Base-by-base conservation (phyloP, 2,888 invertebrate species). In the Andrena camellia region DNA sequence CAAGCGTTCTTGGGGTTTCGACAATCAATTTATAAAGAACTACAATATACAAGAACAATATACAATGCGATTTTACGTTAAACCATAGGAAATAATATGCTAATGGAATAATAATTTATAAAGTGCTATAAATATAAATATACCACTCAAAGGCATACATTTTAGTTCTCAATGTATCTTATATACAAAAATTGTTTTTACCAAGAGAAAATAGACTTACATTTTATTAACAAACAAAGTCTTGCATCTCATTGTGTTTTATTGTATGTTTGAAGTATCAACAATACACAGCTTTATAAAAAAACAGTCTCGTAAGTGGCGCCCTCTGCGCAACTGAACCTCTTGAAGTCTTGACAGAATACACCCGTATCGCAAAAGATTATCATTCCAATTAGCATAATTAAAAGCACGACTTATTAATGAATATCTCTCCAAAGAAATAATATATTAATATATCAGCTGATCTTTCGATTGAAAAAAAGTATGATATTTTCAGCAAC, bases 291-390 rank as follows among this genome's bases (percentile, higher is more conserved):
- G 35, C 42, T 29, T 35, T 33, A 59, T 7, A n/a, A 59, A 26
- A 17, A 23, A 57, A 42, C 6, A 50, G 8, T 26, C n/a, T n/a
- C 42, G 57, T n/a, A 60, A 31, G 71, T 71, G 71, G 29, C 62
- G 71, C 71, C 71, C 31, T 62, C 71, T 71, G 50, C 35, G 20
- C 7, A 17, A 42, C 13, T 42, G 48, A 20, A 33, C 48, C 29
- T 29, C 60, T 42, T 13, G 0, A 52, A 13, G 20, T 59, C 59
- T 70, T 71, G 31, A 62, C 71, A 71, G 50, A 71, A 62, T 62
- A 62, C 50, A 50, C 62, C 20, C 48, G 48, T 31, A 20, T 59
- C 13, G 20, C 7, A 50, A 66, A 66, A 66, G n/a, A 33, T 35
- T 63, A n/a, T 66, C n/a, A 10, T 29, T 13, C 7, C 26, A 33